A percentile compares a stretch with the other conserved stretches of the same genome.
Evolutionary conservation across 2,797 vertebrate species (phyloP).

Genomic region (Hypotaenidia okinawae): DNA sequence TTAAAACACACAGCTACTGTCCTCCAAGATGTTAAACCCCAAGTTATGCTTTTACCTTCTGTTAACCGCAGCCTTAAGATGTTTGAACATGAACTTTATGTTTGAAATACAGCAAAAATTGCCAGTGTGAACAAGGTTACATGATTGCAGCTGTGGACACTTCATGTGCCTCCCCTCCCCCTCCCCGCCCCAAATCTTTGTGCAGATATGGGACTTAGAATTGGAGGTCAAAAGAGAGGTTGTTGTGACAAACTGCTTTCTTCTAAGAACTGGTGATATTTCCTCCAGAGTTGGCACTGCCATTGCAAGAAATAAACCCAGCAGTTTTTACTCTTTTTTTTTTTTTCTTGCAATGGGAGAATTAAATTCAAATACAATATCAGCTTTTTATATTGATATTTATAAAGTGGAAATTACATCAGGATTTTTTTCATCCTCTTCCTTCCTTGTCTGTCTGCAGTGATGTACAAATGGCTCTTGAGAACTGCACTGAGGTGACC

Average conservation of each 20-base stretch:
- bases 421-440: neutral
- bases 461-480: neutral
- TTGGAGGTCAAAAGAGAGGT: neutral
- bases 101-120: neutral
- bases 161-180: neutral
- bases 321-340: neutral
- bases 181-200: neutral
- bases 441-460: neutral
- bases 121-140: rapidly evolving
- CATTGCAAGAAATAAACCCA: neutral
- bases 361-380: rapidly evolving
- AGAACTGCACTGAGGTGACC: neutral
- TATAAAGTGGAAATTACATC: neutral
- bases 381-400: neutral
- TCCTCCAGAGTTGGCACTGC: neutral
- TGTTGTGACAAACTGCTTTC: neutral
- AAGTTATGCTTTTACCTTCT: neutral
- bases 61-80: neutral
- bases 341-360: neutral
- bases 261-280: neutral
- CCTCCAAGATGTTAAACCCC: neutral
- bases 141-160: neutral
- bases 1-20: neutral
- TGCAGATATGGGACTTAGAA: neutral
- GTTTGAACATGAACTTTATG: neutral